Evolutionary conservation across 2,113 vertebrate species (phyloP), one percentile per base, ranked within the genome.

Genomic region (Fulmarus glacialis): DNA sequence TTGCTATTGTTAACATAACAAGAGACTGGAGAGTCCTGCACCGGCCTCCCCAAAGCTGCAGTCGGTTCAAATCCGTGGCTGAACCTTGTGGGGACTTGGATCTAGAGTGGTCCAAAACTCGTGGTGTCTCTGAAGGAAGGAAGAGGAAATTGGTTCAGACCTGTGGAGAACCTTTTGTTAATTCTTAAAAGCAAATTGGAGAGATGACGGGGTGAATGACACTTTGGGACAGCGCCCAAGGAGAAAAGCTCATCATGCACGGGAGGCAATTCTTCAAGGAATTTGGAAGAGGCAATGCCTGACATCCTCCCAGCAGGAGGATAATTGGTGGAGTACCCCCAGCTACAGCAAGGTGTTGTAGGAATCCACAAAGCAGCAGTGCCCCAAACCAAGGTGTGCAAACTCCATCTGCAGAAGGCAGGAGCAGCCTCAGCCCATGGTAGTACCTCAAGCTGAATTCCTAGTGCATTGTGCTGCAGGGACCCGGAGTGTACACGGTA

Each of bases 1-100:
- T 93, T 83, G 58, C 95, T 82, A 88, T 96, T 93, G 95, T 90
- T 91, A 95, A 87, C 42, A 78, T 87, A 95, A 93, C 67, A 45
- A 86, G 92, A 92, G 90, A 58, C 89, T 60, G 45, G n/a, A 79
- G 89, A 66, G 81, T 75, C 90, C 91, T 91, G 64, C 32, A 2
- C 11, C n/a, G 81, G 83, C 89, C 77, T 84, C 93, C 82, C 52
- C 50, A 82, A 14, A 87, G 63, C 79, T 85, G 50, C 67, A 66
- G 11, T 50, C 4, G 0, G 50, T 81, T 93, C 73, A 81, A 24
- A 62, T 89, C 60, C n/a, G 3, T n/a, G 80, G 70, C 71, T 90
- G 82, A 40, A 48, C 48, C 45, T 64, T 53, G 9, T 59, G 48
- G 60, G 43, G 68, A 75, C 59, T 82, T 87, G 70, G 66, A 82